Conservation (phyloP, 2,888 invertebrate species). For the Silvanus unidentatus region DNA sequence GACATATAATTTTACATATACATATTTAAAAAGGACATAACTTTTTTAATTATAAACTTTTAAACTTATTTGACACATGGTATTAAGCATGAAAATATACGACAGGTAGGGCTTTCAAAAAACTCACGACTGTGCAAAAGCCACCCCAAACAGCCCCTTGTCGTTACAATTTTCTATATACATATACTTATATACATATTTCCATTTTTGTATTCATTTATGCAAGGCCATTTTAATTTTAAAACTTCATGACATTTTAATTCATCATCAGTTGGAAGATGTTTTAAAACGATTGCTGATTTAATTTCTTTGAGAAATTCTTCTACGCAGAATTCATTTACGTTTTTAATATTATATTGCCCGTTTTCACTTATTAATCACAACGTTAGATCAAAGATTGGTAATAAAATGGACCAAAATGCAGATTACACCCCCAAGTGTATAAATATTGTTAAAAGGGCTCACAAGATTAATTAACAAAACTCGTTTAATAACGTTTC, state of each 20-base stretch:
- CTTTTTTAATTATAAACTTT: conserved; percentile 37
- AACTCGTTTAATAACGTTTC: too few species aligned
- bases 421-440: conserved; percentile 13
- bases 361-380: too few species aligned
- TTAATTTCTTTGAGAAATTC: background rate
- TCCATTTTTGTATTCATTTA: conserved; percentile 24
- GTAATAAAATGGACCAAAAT: conserved; percentile 30
- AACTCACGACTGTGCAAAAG: background rate
- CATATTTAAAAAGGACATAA: conserved; percentile 14
- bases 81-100: conserved; percentile 14
- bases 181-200: conserved; percentile 12
- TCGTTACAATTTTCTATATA: conserved; percentile 12
- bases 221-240: conserved; percentile 19
- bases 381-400: conserved; percentile 19
- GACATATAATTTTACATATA: too few species aligned
- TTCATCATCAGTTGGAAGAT: conserved; percentile 5
- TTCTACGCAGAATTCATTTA: too few species aligned
- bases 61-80: conserved; percentile 30
- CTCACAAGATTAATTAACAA: too few species aligned
- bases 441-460: too few species aligned
- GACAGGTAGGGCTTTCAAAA: conserved; percentile 25
- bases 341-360: too few species aligned
- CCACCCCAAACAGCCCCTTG: conserved; percentile 1
- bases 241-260: conserved; percentile 18
- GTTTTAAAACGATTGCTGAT: conserved; percentile 1